phyloP scores from a whole-genome alignment of 92 coral and sea anemone genomes.

The Pocillopora grandis region DNA sequence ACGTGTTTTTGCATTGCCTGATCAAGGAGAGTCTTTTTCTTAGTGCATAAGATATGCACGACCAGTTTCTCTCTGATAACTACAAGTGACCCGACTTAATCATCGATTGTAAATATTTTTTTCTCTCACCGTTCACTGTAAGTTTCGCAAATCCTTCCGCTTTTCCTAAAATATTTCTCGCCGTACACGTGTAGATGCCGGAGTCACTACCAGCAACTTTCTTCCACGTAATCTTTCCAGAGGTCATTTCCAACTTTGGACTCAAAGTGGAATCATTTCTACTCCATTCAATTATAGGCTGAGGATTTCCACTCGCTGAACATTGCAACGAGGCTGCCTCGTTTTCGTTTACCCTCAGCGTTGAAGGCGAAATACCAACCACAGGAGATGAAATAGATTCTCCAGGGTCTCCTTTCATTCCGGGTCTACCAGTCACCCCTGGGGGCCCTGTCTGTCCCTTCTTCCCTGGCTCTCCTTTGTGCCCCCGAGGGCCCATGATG shows the following conservation, averaged over 20 bases:
- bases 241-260: neutral
- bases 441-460: neutral
- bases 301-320: constrained; percentile 35
- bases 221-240: constrained; percentile 38
- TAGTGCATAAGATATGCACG: too few species aligned
- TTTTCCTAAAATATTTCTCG: constrained; percentile 38
- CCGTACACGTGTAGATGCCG: constrained; percentile 49
- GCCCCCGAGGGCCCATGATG: constrained; percentile 18
- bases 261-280: constrained; percentile 27
- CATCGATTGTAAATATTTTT: neutral
- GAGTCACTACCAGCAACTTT: constrained; percentile 21
- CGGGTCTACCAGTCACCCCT: neutral
- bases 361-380: constrained; percentile 40
- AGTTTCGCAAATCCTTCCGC: constrained; percentile 39
- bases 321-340: constrained; percentile 46
- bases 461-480: constrained; percentile 38
- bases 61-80: too few species aligned
- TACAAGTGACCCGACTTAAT: too few species aligned
- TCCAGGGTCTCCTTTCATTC: neutral
- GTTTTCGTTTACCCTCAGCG: constrained; percentile 47
- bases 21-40: too few species aligned
- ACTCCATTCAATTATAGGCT: constrained; percentile 39
- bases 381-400: constrained; percentile 53
- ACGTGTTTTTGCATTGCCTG: too few species aligned
- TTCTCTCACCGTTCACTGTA: constrained; percentile 38